phyloP scores from a whole-genome alignment of 1,140 invertebrate genomes.

The Oncopodura yosiiana region DNA sequence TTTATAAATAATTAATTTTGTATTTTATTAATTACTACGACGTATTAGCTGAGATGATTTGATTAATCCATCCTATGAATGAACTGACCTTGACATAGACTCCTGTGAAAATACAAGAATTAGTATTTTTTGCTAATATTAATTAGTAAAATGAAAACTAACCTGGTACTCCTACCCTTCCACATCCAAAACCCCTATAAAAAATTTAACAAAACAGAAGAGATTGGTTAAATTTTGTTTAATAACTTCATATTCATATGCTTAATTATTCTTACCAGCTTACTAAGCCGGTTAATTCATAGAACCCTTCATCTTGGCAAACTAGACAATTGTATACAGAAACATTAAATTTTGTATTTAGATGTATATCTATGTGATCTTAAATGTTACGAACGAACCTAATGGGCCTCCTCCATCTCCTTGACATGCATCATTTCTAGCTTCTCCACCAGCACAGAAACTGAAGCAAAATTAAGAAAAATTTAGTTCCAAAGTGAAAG shows the following conservation, averaged over 20 bases:
- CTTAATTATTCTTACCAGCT: too few species aligned
- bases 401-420: slow-evolving; percentile 84
- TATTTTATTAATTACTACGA: too few species aligned
- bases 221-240: neutral
- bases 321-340: slow-evolving; percentile 53
- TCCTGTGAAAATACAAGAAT: neutral
- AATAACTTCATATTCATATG: slow-evolving; percentile 63
- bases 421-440: slow-evolving; percentile 80
- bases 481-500: neutral
- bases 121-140: neutral
- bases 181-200: slow-evolving; percentile 86
- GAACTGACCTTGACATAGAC: slow-evolving; percentile 89
- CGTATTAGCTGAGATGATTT: slow-evolving; percentile 92
- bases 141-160: slow-evolving; percentile 12
- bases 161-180: slow-evolving; percentile 74
- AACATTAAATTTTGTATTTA: neutral
- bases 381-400: slow-evolving; percentile 55
- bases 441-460: slow-evolving; percentile 85
- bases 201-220: slow-evolving; percentile 37
- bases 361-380: slow-evolving; percentile 12
- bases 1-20: too few species aligned
- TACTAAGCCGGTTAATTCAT: slow-evolving; percentile 78
- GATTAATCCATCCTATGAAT: slow-evolving; percentile 93
- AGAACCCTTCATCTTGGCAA: slow-evolving; percentile 80
- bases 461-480: slow-evolving; percentile 43